Percentiles rank a stretch among this genome's conserved stretches.
phyloP scores from a whole-genome alignment of 2,113 vertebrate genomes.

The Oncorhynchus masou region DNA sequence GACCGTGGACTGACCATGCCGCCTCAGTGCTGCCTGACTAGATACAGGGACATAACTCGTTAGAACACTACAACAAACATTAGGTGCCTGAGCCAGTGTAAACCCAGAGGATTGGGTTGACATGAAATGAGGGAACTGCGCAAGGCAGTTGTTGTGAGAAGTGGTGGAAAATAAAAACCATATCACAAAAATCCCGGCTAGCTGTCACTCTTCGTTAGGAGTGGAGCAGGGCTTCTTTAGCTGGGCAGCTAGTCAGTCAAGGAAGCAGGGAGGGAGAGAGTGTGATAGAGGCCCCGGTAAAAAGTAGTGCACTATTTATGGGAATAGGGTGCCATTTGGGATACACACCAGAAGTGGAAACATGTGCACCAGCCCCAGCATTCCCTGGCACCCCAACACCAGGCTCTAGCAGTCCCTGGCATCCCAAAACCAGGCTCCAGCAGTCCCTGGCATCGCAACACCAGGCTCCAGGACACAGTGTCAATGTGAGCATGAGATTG shows the following conservation, averaged over 20 bases:
- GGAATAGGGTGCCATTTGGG: too few relatives aligned
- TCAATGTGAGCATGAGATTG: conserved; percentile 74
- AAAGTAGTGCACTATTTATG: too few relatives aligned
- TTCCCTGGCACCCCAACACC: too few relatives aligned
- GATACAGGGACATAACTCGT: conserved; percentile 53
- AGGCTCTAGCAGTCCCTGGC: too few relatives aligned
- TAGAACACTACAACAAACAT: conserved; percentile 60
- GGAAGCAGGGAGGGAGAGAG: conserved; percentile 17
- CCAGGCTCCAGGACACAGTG: conserved; percentile 33
- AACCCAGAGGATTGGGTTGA: conserved; percentile 42
- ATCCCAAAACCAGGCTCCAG: too few relatives aligned
- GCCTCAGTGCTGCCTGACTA: conserved; percentile 44
- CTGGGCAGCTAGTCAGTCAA: conserved; percentile 54
- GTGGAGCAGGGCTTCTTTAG: conserved; percentile 55
- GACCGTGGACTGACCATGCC: conserved; percentile 3
- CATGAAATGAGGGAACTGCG: conserved; percentile 50
- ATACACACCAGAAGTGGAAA: too few relatives aligned
- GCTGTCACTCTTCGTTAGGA: conserved; percentile 78
- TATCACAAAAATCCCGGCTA: conserved; percentile 66
- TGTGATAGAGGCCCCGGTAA: too few relatives aligned
- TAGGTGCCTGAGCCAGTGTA: conserved; percentile 56
- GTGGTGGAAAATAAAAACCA: conserved; percentile 67
- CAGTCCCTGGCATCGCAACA: too few relatives aligned
- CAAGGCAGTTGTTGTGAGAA: conserved; percentile 57
- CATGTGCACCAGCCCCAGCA: too few relatives aligned